These are phyloP conservation scores for Orthonychiurus folsomi DNA, from an alignment of 2,888 invertebrate genomes.

Conservation along the genomic window DNA sequence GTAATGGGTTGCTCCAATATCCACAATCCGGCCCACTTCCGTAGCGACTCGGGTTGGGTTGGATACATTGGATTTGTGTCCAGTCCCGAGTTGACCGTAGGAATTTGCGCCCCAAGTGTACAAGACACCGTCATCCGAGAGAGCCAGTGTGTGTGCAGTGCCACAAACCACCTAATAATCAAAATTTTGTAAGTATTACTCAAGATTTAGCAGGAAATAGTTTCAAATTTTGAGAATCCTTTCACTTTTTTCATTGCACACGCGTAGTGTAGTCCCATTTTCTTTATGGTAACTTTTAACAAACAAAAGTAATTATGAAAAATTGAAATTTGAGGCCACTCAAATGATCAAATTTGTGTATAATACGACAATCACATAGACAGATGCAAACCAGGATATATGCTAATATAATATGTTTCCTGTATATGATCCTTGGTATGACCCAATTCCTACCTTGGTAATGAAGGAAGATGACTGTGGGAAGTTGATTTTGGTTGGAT, in stretches of 20 bases:
- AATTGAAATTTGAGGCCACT: too few species aligned
- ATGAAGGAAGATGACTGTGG: slow-evolving; percentile 51
- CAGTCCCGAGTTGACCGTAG: slow-evolving; percentile 49
- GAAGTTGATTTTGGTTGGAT: slow-evolving; percentile 43
- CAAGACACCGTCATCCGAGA: slow-evolving; percentile 52
- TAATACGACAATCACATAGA: too few species aligned
- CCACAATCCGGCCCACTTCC: slow-evolving; percentile 51
- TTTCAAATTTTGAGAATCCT: slow-evolving; percentile 1
- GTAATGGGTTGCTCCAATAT: slow-evolving; percentile 54
- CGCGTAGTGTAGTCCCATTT: too few species aligned
- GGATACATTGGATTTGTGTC: slow-evolving; percentile 50
- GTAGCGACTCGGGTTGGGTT: slow-evolving; percentile 47
- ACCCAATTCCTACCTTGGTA: slow-evolving; percentile 44
- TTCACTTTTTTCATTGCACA: too few species aligned
- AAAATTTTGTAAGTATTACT: too few species aligned
- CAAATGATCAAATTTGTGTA: too few species aligned
- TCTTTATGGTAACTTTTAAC: too few species aligned
- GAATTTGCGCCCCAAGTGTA: slow-evolving; percentile 41
- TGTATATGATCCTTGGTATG: too few species aligned
- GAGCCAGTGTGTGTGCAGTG: slow-evolving; percentile 52
- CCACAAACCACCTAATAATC: slow-evolving; percentile 50
- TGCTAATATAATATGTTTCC: too few species aligned
- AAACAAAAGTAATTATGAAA: too few species aligned
- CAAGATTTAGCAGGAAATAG: too few species aligned
- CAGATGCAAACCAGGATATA: too few species aligned